Evolutionary conservation across 2,113 vertebrate species (phyloP).

Genomic region (Colossoma macropomum): DNA sequence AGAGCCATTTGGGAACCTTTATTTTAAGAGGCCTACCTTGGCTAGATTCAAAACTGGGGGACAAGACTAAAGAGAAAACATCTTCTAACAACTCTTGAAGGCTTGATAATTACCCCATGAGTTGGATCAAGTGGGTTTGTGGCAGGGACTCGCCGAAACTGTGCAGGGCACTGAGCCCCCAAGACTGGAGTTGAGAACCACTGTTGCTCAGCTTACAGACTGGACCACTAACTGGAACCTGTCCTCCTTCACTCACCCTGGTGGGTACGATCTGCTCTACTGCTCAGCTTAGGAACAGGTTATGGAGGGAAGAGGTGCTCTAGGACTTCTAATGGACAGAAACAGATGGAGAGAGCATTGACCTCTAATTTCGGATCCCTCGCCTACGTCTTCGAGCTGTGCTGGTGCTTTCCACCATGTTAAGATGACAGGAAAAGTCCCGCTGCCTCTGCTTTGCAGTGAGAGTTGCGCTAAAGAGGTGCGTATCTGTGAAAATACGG

Average conservation of each 20-base stretch:
- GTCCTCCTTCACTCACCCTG: neutral
- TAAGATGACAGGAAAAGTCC: neutral
- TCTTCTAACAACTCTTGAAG: neutral
- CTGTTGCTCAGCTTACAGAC: neutral
- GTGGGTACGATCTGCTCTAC: slow-evolving; percentile 27
- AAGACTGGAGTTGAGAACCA: neutral
- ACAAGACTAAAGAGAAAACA: neutral
- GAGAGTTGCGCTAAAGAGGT: slow-evolving; percentile 15
- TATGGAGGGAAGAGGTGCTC: neutral
- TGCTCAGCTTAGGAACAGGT: neutral
- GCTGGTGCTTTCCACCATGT: slow-evolving; percentile 25
- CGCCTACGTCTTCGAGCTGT: neutral
- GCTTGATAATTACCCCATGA: neutral
- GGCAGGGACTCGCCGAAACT: neutral
- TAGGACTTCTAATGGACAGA: neutral
- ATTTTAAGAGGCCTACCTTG: neutral
- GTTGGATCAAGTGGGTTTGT: neutral
- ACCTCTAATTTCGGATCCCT: neutral
- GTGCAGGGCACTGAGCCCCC: neutral
- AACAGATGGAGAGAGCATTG: slow-evolving; percentile 9
- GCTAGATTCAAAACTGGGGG: neutral
- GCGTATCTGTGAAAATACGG: slow-evolving; percentile 3
- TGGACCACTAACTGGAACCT: neutral
- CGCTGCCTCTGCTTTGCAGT: neutral
- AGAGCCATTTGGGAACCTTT: neutral